These are phyloP conservation scores for Himalopsyche japonica DNA, from an alignment of 2,888 invertebrate species.

Conservation along the genomic window DNA sequence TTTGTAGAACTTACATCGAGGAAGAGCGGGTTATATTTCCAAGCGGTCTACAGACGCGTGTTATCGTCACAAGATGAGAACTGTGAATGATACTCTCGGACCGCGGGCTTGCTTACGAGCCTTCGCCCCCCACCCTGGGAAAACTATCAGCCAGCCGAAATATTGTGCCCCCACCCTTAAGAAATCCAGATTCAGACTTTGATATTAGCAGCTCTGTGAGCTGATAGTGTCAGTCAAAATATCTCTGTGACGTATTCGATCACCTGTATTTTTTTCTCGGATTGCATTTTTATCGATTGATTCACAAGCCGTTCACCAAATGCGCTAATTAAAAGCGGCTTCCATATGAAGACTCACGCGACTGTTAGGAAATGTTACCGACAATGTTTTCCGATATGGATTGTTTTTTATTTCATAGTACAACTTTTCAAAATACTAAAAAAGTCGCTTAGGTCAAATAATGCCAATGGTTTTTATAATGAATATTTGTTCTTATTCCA, in stretches of 20 bases:
- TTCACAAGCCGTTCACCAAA: neutral
- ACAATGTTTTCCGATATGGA: neutral
- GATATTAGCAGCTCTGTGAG: neutral
- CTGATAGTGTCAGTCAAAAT: neutral
- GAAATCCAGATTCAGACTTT: neutral
- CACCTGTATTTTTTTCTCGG: neutral
- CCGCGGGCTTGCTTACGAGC: conserved; percentile 25
- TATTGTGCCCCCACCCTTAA: conserved; percentile 15
- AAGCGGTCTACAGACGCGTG: conserved; percentile 5
- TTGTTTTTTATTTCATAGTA: too few relatives aligned
- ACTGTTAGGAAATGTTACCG: neutral
- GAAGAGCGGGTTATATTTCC: conserved; percentile 1
- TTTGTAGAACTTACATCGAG: neutral
- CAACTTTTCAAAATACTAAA: too few relatives aligned
- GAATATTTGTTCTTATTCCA: too few relatives aligned
- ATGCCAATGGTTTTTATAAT: too few relatives aligned
- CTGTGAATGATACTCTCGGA: conserved; percentile 30
- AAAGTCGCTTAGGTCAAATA: too few relatives aligned
- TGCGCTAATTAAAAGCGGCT: neutral
- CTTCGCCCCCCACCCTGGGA: conserved; percentile 27
- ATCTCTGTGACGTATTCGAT: neutral
- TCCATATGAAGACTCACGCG: neutral
- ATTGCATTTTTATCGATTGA: neutral
- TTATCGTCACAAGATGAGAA: conserved; percentile 22
- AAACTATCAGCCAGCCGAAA: conserved; percentile 11